Base-by-base conservation (phyloP, 2,797 vertebrate genomes). In the Benthosema pterotum region DNA sequence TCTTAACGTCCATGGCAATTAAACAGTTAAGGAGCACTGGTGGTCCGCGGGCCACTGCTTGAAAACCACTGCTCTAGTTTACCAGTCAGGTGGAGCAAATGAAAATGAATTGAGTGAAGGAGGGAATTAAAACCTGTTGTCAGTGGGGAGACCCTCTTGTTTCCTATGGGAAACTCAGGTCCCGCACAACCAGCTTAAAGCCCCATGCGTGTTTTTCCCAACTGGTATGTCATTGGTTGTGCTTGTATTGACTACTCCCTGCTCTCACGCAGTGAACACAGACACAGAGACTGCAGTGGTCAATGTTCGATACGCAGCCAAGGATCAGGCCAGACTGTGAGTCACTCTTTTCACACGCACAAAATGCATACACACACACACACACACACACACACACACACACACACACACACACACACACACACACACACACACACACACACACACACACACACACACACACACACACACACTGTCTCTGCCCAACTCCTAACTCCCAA, bases 261-360 rank as follows among this genome's bases (percentile, higher is more conserved):
- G 50, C 8, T 42, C 60, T 83, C 83, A 83, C 75, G 61, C 77
- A 99, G 98, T 99, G 88, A 99, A 98, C 93, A 99, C 97, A 74
- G 98, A 99, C 77, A 98, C 95, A 1, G 97, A 99, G 89, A 99
- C 97, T 55, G 98, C 98, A 57, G 97, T 99, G 52, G 97, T 99
- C 88, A 99, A 99, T 75, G 97, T 99, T 83, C 96, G 96, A 71
- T 99, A 98, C 42, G 94, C 85, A 84, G 93, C 94, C 83, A 99
- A 97, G 92, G 97, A 99, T 81, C 96, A 99, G 87, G 96, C 97
- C 81, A 94, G 96, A 89, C 95, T 96, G 97, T 99, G 90, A 98
- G 97, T 94, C 55, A 52, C 45, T 14, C 6, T 56, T n/a, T 46
- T 14, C 46, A 45, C 42, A 53, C 47, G 43, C 49, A 9, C 54